Evolutionary conservation across 1,140 invertebrate genomes (phyloP).

Genomic region (Psilanteris sp.): DNA sequence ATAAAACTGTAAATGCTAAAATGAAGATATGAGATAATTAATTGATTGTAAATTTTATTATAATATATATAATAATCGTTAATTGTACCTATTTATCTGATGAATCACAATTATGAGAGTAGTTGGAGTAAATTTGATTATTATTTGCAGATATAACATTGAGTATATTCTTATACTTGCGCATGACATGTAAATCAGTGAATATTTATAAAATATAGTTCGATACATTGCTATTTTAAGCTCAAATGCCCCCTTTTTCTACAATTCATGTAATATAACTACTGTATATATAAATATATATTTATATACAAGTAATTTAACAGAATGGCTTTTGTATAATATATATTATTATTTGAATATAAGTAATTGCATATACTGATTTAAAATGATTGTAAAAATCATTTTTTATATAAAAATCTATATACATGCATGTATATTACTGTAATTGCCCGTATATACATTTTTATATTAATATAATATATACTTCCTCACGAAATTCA

Average conservation of each 20-base stretch:
- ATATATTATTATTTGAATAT: constrained; percentile 15
- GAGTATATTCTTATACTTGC: too few relatives aligned
- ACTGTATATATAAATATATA: constrained; percentile 18
- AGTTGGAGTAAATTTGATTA: too few relatives aligned
- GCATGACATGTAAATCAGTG: too few relatives aligned
- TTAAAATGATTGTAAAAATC: constrained; percentile 22
- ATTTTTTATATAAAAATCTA: constrained; percentile 7
- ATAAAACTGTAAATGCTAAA: too few relatives aligned
- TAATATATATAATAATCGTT: too few relatives aligned
- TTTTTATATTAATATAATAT: constrained; percentile 21
- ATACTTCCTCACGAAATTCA: constrained; percentile 42
- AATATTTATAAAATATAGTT: constrained; percentile 9
- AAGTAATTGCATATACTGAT: constrained; percentile 23
- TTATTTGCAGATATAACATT: too few relatives aligned
- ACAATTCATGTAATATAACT: constrained; percentile 18
- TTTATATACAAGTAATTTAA: constrained; percentile 29
- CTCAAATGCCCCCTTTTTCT: constrained; percentile 5
- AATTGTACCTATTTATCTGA: too few relatives aligned
- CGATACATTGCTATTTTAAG: constrained; percentile 44
- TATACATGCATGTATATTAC: background rate
- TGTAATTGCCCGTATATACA: background rate
- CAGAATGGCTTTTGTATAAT: constrained; percentile 8
- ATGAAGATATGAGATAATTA: too few relatives aligned
- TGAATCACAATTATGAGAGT: too few relatives aligned
- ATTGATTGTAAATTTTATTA: too few relatives aligned